Evolutionary conservation across 2,113 vertebrate species (phyloP), one percentile per base, ranked within the genome.

Genomic region (Cololabis saira): DNA sequence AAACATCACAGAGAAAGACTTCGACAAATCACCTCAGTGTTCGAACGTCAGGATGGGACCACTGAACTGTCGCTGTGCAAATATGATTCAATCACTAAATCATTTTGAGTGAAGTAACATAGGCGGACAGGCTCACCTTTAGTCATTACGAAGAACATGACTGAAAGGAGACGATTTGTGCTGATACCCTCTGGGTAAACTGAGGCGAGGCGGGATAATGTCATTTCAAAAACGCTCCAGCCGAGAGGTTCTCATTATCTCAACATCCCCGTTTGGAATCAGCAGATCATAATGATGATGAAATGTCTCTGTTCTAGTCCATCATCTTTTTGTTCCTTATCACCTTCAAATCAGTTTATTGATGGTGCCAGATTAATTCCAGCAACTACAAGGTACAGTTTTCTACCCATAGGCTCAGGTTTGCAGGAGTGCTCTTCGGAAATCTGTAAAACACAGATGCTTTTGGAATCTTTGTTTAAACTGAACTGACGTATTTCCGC

Each of bases 231-330:
- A 81, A 90, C 52, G 85, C 87, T 88, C 81, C 88, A 88, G 85
- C 84, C 82, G 74, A 86, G 83, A 66, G 84, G 85, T 90, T 87
- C 81, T 90, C 81, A 87, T 91, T 86, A 90, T 84, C 76, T 75
- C 72, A 70, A 61, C 43, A 47, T 22, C 45, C 21, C 17, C 16
- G 2, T 21, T 17, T 69, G 74, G 73, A 82, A 56, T 18, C 0
- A 15, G 54, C 19, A 67, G 41, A 57, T 81, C 27, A 60, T 81
- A 81, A 82, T 14, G 42, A 44, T 48, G 30, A 47, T 24, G 44
- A 54, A 66, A 71, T 37, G 49, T 72, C 33, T 48, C 51, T 74
- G 70, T 86, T 61, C 71, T 78, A 45, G 58, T 72, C 67, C 43
- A 17, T 18, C 42, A 45, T 51, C 10, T 17, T 37, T 17, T 17